Percentiles rank a stretch among this genome's conserved stretches.
Conservation (phyloP, 2,888 invertebrate genomes). For the Tupiocoris notatus region DNA sequence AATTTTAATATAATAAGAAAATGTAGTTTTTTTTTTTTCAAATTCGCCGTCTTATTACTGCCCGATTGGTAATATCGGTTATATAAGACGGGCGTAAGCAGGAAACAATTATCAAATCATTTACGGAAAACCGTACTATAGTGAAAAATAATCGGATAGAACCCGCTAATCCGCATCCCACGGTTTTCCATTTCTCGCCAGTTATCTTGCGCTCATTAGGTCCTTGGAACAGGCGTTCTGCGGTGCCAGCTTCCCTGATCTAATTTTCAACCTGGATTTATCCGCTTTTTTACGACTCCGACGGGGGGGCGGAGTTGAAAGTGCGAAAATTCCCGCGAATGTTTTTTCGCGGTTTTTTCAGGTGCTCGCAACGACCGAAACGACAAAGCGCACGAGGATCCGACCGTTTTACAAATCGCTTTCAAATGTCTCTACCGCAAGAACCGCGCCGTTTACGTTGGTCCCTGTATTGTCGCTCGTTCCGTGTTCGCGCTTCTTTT, state of each 20-base stretch:
- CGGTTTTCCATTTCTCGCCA: no score
- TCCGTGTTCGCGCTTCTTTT: neutral
- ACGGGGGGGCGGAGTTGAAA: neutral
- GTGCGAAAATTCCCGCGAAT: neutral
- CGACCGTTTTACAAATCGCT: constrained; percentile 18
- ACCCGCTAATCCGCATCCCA: no score
- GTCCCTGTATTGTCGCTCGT: neutral
- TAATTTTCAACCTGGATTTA: neutral
- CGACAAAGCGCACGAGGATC: constrained; percentile 7
- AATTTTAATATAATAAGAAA: no score
- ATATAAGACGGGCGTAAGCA: no score
- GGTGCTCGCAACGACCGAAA: constrained; percentile 21
- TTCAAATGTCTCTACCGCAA: constrained; percentile 3
- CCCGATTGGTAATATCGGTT: no score
- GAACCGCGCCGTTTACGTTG: neutral
- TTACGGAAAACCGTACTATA: no score
- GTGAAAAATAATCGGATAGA: no score
- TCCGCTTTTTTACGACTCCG: neutral
- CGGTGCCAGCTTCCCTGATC: neutral
- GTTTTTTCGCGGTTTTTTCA: constrained; percentile 15
- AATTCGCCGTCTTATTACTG: no score
- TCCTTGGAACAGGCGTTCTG: neutral
- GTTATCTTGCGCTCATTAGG: neutral
- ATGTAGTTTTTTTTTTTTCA: no score
- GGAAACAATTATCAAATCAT: no score